Base-by-base conservation (phyloP, 2,797 vertebrate genomes). In the Labroides dimidiatus region DNA sequence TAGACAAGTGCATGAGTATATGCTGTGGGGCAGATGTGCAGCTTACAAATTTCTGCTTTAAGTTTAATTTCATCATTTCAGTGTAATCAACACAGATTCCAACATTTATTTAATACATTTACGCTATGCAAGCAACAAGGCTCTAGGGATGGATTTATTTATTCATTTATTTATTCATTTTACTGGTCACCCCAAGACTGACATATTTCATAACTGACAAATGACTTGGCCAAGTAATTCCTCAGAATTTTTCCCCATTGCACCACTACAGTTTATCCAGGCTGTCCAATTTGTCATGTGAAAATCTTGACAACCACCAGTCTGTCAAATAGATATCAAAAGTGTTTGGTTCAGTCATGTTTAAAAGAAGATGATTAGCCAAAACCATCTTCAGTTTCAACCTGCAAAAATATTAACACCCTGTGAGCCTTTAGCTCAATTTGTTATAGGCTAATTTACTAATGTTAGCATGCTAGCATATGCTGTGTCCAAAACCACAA, bases 381-480 rank as follows among this genome's bases (percentile, higher is more conserved):
- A 9, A 39, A 16, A 21, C 27, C 23, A 37, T 43, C 44, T 63
- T 13, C 43, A 44, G 37, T 11, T 42, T 33, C 13, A 15, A 27
- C 8, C 8, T 62, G n/a, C 6, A 49, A 49, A 58, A 27, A 5
- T 13, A 21, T 13, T 33, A 1, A 14, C 7, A 33, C 56, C 10
- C 52, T 58, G 8, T 1, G 8, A 56, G 30, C 39, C 63, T 63
- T 14, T 6, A 44, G 36, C 23, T 49, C 13, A 6, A 44, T 62
- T 67, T 51, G 10, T 27, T 30, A 19, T 23, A n/a, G 24, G 23
- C 60, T 42, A 20, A 30, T 16, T 21, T 11, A 16, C 12, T 14
- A 64, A 49, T 49, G 33, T 59, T 59, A 64, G 48, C 60, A 50
- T 37, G 66, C 24, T 59, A 45, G 49, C 21, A 60, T 24, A 41